phyloP scores from a whole-genome alignment of 1,140 invertebrate species.

The Antheraea pernyi region DNA sequence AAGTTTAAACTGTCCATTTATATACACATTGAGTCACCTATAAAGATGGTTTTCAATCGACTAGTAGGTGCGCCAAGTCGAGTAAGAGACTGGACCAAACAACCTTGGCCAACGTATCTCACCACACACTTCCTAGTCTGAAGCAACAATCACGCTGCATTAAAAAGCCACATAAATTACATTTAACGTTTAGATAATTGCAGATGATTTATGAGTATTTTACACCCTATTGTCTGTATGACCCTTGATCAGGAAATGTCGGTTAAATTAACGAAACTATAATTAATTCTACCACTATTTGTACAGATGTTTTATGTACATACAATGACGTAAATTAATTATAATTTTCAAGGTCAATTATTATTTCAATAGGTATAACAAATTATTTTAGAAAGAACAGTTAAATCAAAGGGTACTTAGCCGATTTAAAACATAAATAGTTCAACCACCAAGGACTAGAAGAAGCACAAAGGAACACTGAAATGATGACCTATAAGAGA shows the following conservation, averaged over 20 bases:
- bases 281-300: background rate
- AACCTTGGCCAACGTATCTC: slow-evolving; percentile 18
- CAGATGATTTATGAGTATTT: background rate
- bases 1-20: background rate
- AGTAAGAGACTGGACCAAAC: slow-evolving; percentile 20
- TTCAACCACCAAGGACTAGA: too few species aligned
- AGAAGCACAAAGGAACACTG: too few species aligned
- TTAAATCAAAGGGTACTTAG: too few species aligned
- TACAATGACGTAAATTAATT: background rate
- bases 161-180: background rate
- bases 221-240: background rate
- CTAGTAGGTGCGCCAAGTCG: slow-evolving; percentile 14
- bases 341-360: background rate
- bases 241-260: background rate
- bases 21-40: slow-evolving; percentile 13
- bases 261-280: slow-evolving; percentile 7
- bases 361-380: background rate
- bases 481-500: too few species aligned
- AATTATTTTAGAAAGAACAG: too few species aligned
- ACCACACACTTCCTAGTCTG: slow-evolving; percentile 5
- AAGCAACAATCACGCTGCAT: slow-evolving; percentile 2
- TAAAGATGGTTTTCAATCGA: slow-evolving; percentile 19
- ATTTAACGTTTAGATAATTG: background rate
- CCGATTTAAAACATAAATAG: too few species aligned
- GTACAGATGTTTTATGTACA: background rate